A percentile compares a stretch with the other conserved stretches of the same genome.
phyloP scores from a whole-genome alignment of 2,113 vertebrate species.

The Oreochromis aureus region DNA sequence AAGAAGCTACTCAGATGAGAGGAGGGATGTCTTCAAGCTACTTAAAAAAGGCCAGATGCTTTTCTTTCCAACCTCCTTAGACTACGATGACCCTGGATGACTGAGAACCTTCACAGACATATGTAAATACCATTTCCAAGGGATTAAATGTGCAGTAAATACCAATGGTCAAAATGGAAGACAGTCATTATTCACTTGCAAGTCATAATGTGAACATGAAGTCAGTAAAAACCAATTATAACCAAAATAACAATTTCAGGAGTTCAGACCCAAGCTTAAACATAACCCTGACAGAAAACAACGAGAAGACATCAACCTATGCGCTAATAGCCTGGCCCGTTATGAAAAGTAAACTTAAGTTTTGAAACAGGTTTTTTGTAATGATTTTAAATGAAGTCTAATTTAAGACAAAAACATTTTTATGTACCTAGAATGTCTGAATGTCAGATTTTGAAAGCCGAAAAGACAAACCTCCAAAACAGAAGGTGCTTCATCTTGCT shows the following conservation, averaged over 20 bases:
- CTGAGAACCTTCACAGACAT: neutral
- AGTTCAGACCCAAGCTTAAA: neutral
- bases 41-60: neutral
- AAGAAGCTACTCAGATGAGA: neutral
- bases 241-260: neutral
- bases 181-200: neutral
- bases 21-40: neutral
- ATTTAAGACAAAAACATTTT: neutral
- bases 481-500: constrained; percentile 24
- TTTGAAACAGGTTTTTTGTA: neutral
- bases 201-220: neutral
- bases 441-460: constrained; percentile 5
- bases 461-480: constrained; percentile 41
- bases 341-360: neutral
- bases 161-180: neutral
- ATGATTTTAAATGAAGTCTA: neutral
- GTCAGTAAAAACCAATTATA: neutral
- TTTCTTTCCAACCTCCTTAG: neutral
- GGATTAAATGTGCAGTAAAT: neutral
- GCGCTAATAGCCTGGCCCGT: accelerated
- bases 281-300: neutral
- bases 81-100: neutral
- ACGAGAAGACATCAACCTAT: neutral
- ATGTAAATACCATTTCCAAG: constrained; percentile 27
- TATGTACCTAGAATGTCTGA: constrained; percentile 33